A percentile compares a stretch with the other conserved stretches of the same genome.
Conservation (phyloP, 2,888 invertebrate genomes). For the Cantharis nigra region DNA sequence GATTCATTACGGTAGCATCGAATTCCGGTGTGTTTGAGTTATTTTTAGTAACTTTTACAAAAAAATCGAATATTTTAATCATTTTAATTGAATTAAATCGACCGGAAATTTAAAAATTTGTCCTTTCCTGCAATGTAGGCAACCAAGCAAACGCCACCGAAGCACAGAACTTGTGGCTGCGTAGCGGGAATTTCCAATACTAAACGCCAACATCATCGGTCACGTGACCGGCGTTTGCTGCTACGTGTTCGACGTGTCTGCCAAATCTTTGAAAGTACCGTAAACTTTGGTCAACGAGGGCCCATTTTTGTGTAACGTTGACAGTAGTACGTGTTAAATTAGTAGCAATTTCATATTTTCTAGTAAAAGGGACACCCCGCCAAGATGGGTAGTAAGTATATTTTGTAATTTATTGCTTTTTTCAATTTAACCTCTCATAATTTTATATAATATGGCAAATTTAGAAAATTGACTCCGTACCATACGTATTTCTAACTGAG, state of each 20-base stretch:
- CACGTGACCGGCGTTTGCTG: slow-evolving; percentile 62
- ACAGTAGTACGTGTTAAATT: slow-evolving; percentile 34
- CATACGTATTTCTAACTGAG: neutral
- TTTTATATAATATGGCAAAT: slow-evolving; percentile 5
- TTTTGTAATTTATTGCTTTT: slow-evolving; percentile 28
- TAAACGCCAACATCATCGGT: slow-evolving; percentile 69
- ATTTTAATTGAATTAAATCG: no score
- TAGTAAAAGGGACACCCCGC: slow-evolving; percentile 42
- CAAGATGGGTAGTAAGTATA: slow-evolving; percentile 60
- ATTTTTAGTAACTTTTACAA: no score
- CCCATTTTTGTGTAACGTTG: slow-evolving; percentile 43
- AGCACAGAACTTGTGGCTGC: neutral
- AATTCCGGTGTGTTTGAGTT: no score
- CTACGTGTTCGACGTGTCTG: slow-evolving; percentile 57
- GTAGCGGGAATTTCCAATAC: slow-evolving; percentile 7
- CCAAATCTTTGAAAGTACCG: slow-evolving; percentile 54
- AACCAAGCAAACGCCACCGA: neutral
- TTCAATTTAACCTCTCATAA: slow-evolving; percentile 21
- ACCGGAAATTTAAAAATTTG: neutral
- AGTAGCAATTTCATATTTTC: slow-evolving; percentile 43
- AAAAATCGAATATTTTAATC: no score
- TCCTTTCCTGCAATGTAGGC: neutral
- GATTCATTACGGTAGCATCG: no score
- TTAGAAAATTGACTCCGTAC: neutral
- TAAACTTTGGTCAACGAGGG: slow-evolving; percentile 44